Conservation (phyloP, 2,888 invertebrate species). For the Cephus pygmeus region DNA sequence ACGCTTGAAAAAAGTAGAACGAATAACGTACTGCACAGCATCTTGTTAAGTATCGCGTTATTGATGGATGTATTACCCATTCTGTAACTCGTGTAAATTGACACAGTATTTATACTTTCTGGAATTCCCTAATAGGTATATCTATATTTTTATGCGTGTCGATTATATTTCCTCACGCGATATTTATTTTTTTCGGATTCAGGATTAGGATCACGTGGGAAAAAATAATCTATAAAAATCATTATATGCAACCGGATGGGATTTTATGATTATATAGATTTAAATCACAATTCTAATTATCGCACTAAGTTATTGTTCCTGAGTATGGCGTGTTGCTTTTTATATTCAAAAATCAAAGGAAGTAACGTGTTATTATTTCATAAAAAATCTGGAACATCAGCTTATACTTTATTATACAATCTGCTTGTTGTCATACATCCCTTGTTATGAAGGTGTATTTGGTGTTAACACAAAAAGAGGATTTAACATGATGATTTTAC, state of each 20-base stretch:
- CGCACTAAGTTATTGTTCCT: too few species aligned
- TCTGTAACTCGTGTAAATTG: not conserved
- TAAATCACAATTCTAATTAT: too few species aligned
- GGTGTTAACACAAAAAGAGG: too few species aligned
- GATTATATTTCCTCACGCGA: not conserved
- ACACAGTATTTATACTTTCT: not conserved
- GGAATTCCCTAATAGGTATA: not conserved
- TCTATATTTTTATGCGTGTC: not conserved
- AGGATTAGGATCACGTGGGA: not conserved
- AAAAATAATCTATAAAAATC: not conserved
- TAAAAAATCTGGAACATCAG: too few species aligned
- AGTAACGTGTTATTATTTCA: too few species aligned
- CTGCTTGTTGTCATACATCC: too few species aligned
- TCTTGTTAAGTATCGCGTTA: not conserved
- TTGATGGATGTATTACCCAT: not conserved
- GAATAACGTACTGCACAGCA: not conserved
- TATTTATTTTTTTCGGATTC: not conserved
- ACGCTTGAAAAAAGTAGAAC: not conserved
- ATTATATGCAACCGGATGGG: not conserved
- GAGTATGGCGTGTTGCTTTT: too few species aligned
- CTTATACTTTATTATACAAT: too few species aligned
- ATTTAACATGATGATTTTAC: too few species aligned
- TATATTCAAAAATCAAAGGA: too few species aligned
- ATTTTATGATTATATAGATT: too few species aligned
- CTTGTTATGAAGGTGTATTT: too few species aligned